phyloP scores from a whole-genome alignment of 2,797 vertebrate species.

The Coregonus sp. region DNA sequence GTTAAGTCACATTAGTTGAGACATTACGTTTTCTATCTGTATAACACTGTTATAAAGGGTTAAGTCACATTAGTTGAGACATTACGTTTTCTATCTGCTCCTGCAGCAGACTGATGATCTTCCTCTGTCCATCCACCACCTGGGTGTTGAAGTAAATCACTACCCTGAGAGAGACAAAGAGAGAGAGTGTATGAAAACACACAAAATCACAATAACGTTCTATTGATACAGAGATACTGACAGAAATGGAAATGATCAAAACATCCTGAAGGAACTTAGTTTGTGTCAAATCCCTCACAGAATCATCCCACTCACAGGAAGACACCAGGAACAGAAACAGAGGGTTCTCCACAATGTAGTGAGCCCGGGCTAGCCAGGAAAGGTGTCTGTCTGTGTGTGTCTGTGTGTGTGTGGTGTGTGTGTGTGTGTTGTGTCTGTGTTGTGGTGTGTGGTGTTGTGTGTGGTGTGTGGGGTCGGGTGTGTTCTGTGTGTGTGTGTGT shows the following conservation, averaged over 20 bases:
- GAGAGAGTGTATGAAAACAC: not conserved
- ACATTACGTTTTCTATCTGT: slow-evolving; percentile 34
- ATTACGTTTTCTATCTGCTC: slow-evolving; percentile 88
- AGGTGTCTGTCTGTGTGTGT: not conserved
- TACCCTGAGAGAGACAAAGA: slow-evolving; percentile 69
- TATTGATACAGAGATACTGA: not conserved
- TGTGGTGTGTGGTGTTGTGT: not conserved
- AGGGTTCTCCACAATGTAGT: not conserved
- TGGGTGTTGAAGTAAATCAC: slow-evolving; percentile 90
- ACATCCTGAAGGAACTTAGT: too few relatives aligned
- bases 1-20: not conserved
- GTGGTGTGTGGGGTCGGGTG: not conserved
- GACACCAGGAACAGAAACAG: not conserved
- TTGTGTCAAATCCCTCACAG: too few relatives aligned
- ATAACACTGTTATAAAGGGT: too few relatives aligned
- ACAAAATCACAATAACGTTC: not conserved
- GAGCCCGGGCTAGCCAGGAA: not conserved
- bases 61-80: slow-evolving; percentile 27
- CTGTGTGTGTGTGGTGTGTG: too few relatives aligned
- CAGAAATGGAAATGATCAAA: not conserved
- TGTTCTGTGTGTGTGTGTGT: not conserved
- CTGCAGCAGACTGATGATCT: slow-evolving; percentile 84
- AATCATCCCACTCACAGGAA: too few relatives aligned
- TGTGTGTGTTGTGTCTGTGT: too few relatives aligned
- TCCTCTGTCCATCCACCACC: slow-evolving; percentile 86